phyloP scores from a whole-genome alignment of 2,888 invertebrate species.

The Rutpela maculata region DNA sequence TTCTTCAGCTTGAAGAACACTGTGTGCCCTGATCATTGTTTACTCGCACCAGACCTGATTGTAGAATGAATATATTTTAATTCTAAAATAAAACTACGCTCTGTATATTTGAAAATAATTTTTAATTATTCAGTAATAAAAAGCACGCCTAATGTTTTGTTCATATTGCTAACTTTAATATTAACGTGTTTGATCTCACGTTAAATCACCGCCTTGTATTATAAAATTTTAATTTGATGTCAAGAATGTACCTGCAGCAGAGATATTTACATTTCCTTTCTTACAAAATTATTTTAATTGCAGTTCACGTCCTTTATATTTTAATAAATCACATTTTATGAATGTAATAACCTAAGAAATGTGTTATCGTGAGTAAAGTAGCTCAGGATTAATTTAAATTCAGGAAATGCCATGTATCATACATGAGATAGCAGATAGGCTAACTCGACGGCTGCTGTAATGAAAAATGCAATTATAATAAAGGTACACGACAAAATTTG shows the following conservation, averaged over 20 bases:
- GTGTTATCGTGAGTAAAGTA: constrained; percentile 32
- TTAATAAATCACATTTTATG: constrained; percentile 33
- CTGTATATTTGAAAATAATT: too few species aligned
- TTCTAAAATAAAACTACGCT: too few species aligned
- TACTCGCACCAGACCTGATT: too few species aligned
- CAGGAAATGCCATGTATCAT: constrained; percentile 47
- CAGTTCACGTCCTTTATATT: neutral
- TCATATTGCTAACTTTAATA: too few species aligned
- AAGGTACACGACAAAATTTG: constrained; percentile 66
- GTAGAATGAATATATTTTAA: too few species aligned
- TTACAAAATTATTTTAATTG: neutral
- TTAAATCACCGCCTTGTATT: neutral
- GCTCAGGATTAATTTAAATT: constrained; percentile 46
- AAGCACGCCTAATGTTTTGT: too few species aligned
- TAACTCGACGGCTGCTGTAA: constrained; percentile 57
- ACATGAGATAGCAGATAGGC: constrained; percentile 40
- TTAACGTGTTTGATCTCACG: too few species aligned
- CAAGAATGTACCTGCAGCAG: neutral
- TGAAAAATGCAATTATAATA: constrained; percentile 68
- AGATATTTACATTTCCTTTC: neutral
- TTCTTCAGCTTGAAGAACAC: too few species aligned
- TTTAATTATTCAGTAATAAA: too few species aligned
- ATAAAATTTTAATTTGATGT: neutral
- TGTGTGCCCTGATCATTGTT: too few species aligned
- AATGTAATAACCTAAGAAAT: constrained; percentile 50